phyloP scores from a whole-genome alignment of 1,140 invertebrate genomes.

The Drosophila kepulauana region DNA sequence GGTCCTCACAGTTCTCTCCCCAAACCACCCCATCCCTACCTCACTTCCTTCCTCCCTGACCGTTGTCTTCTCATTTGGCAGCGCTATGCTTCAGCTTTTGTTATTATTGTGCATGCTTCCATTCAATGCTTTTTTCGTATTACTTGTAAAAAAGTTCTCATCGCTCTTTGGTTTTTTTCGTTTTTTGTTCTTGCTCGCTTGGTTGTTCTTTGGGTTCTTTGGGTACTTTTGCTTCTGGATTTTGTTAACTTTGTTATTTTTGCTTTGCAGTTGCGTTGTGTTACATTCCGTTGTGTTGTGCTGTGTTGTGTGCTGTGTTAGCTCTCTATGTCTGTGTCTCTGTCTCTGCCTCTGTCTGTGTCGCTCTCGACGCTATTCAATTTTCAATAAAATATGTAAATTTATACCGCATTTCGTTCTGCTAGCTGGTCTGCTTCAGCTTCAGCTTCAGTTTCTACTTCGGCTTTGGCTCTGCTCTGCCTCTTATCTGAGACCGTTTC shows the following conservation, averaged over 20 bases:
- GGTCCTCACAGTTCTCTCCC: neutral
- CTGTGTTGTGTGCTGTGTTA: conserved; percentile 25
- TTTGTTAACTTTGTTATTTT: conserved; percentile 81
- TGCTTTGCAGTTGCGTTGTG: conserved; percentile 44
- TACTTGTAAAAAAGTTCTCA: conserved; percentile 57
- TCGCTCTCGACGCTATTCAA: conserved; percentile 66
- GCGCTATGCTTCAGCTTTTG: conserved; percentile 54
- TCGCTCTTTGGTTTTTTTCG: conserved; percentile 25
- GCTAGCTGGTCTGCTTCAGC: conserved; percentile 24
- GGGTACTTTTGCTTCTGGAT: conserved; percentile 68
- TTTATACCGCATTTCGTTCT: conserved; percentile 78
- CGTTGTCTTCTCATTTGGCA: neutral
- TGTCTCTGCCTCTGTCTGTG: too few relatives aligned
- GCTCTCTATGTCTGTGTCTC: conserved; percentile 19
- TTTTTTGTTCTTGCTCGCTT: conserved; percentile 44
- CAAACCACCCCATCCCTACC: neutral
- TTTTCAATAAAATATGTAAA: conserved; percentile 83
- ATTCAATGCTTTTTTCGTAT: conserved; percentile 72
- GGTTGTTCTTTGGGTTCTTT: conserved; percentile 31
- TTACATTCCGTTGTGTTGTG: conserved; percentile 1
- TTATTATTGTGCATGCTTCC: conserved; percentile 73
- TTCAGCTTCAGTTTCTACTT: conserved; percentile 9
- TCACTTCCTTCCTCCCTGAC: neutral
- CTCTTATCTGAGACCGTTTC: conserved; percentile 58
- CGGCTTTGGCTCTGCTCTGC: neutral